Evolutionary conservation across 2,888 invertebrate genomes (phyloP), one percentile per base, ranked within the genome.

Genomic region (Papilio demoleus): DNA sequence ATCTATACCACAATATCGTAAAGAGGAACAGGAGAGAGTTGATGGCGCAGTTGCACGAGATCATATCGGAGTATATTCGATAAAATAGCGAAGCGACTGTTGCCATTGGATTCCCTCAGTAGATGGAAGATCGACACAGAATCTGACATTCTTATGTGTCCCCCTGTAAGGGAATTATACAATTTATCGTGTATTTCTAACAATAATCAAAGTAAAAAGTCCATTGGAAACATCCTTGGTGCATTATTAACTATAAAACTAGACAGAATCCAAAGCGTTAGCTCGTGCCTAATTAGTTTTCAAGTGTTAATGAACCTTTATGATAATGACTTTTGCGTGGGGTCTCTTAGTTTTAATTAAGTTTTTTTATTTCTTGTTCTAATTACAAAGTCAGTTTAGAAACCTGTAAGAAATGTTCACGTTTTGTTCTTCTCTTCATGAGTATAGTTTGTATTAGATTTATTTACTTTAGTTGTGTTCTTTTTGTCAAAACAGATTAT

Each of bases 261-360:
- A 38, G 60, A 38, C 47, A 59, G 38, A 47, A 60, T 50, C 36
- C 66, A 61, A 19, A 40, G 66, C 66, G 50, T 17, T 34, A 59
- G 24, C 27, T 47, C 38, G 38, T 61, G 50, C 47, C 50, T 67
- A 67, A 67, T 67, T 60, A 67, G 60, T 61, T 36, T 50, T 24
- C n/a, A 50, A 53, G 38, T 61, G 50, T 53, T 67, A 67, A 67
- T 60, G 47, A 50, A 60, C 60, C 38, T 66, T 50, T 67, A 61
- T 67, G 66, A 50, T 67, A 67, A 67, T 61, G 50, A 67, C 60
- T 40, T 59, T 36, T 14, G 47, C 50, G 60, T 50, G 40, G 34
- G 59, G 11, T 36, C 60, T 60, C 40, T 40, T 40, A 61, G 27
- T 40, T 60, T 61, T 50, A 60, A 67, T 61, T 66, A 60, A 60